Percentiles rank a stretch among this genome's conserved stretches.
Conservation (phyloP, 1,140 invertebrate species). For the Sycophila sp. region DNA sequence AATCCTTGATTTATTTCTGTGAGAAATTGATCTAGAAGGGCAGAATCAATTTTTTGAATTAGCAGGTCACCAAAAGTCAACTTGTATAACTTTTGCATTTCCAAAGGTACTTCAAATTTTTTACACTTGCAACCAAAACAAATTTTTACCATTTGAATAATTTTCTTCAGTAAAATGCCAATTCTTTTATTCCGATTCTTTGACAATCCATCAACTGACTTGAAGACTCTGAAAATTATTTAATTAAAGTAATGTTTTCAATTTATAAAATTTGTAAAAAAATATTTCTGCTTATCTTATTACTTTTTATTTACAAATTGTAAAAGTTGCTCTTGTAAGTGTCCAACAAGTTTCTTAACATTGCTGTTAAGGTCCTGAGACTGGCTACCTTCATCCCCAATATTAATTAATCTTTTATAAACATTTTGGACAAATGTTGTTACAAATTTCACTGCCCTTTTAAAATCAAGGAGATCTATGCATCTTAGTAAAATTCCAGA, state of each 20-base stretch:
- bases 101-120: background rate
- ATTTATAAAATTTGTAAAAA: background rate
- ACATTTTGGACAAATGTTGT: conserved; percentile 38
- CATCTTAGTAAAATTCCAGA: conserved; percentile 47
- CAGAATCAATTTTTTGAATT: conserved; percentile 32
- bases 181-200: conserved; percentile 35
- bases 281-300: too few relatives aligned
- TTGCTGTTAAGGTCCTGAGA: conserved; percentile 37
- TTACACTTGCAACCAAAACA: conserved; percentile 41
- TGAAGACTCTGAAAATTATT: conserved; percentile 35
- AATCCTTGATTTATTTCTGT: conserved; percentile 44
- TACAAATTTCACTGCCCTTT: conserved; percentile 43
- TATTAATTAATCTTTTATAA: conserved; percentile 48
- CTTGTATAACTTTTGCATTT: conserved; percentile 50
- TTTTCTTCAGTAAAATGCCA: conserved; percentile 51
- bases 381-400: conserved; percentile 42
- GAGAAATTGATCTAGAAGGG: conserved; percentile 30
- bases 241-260: background rate
- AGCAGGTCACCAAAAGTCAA: conserved; percentile 52
- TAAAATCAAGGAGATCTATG: conserved; percentile 46
- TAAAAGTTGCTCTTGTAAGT: conserved; percentile 49
- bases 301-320: conserved; percentile 42
- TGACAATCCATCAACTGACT: conserved; percentile 29
- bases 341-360: conserved; percentile 39
- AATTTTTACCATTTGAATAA: conserved; percentile 42